Conservation (phyloP, 2,797 vertebrate species). For the Buphagus erythrorhynchus region DNA sequence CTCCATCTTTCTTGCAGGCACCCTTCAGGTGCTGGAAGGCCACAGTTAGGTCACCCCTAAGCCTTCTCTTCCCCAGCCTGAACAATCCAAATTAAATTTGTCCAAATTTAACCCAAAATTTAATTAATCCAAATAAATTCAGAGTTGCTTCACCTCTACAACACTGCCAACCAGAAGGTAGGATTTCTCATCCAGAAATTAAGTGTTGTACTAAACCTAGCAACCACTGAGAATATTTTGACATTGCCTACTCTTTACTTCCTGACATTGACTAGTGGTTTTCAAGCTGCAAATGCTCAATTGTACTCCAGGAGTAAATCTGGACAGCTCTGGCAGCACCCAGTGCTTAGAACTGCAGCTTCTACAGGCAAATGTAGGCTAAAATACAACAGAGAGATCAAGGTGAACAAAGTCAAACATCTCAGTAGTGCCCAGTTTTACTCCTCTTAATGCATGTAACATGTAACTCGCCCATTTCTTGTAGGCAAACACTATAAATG, state of each 20-base stretch:
- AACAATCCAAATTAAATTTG: neutral
- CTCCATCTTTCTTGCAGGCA: neutral
- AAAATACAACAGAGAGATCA: neutral
- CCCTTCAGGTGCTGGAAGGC: neutral
- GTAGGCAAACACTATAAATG: neutral
- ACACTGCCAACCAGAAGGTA: neutral
- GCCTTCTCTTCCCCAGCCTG: neutral
- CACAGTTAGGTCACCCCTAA: neutral
- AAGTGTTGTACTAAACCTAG: neutral
- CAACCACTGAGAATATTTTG: neutral
- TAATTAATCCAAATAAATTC: neutral
- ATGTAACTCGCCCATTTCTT: neutral
- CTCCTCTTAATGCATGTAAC: neutral
- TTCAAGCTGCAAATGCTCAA: fast-evolving
- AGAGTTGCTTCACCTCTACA: neutral
- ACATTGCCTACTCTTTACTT: neutral
- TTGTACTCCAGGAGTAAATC: neutral
- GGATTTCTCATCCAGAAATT: neutral
- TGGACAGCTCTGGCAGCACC: neutral
- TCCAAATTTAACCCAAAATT: neutral
- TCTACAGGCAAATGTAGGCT: neutral
- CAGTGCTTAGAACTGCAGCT: neutral
- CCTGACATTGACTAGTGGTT: neutral
- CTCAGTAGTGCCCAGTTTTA: neutral
- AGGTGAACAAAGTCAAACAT: neutral